phyloP scores from a whole-genome alignment of 2,888 invertebrate species.

The Andrena camellia region DNA sequence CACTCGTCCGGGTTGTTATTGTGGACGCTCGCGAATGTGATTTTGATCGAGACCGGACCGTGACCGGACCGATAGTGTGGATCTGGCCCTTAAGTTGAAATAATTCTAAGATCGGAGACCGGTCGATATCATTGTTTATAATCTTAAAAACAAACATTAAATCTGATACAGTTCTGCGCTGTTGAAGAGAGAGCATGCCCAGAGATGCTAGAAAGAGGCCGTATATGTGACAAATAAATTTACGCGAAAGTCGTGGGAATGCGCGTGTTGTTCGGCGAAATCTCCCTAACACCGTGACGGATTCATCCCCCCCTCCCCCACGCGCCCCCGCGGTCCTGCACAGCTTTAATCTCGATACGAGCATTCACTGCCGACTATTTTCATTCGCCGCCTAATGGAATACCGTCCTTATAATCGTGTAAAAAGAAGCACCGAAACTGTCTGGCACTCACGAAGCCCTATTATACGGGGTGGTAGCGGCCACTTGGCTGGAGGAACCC shows the following conservation, averaged over 20 bases:
- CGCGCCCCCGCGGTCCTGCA: not conserved
- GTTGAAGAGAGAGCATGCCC: too few species aligned
- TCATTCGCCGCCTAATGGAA: slow-evolving; percentile 80
- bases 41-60: too few species aligned
- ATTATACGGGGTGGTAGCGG: slow-evolving; percentile 59
- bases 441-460: slow-evolving; percentile 81
- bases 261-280: not conserved
- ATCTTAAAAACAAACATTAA: too few species aligned
- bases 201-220: too few species aligned
- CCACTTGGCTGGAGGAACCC: slow-evolving; percentile 43
- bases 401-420: slow-evolving; percentile 82
- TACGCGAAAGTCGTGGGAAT: not conserved
- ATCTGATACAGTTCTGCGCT: too few species aligned
- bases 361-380: slow-evolving; percentile 69
- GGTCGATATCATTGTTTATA: too few species aligned
- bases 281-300: not conserved
- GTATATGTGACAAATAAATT: not conserved
- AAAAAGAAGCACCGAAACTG: slow-evolving; percentile 85
- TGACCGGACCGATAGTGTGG: too few species aligned
- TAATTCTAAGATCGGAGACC: too few species aligned
- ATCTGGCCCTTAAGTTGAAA: too few species aligned
- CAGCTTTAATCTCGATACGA: slow-evolving; percentile 23
- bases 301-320: not conserved
- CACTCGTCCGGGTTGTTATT: too few species aligned
- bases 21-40: too few species aligned